Evolutionary conservation across 2,888 invertebrate species (phyloP).

Genomic region (Metalampra italica): DNA sequence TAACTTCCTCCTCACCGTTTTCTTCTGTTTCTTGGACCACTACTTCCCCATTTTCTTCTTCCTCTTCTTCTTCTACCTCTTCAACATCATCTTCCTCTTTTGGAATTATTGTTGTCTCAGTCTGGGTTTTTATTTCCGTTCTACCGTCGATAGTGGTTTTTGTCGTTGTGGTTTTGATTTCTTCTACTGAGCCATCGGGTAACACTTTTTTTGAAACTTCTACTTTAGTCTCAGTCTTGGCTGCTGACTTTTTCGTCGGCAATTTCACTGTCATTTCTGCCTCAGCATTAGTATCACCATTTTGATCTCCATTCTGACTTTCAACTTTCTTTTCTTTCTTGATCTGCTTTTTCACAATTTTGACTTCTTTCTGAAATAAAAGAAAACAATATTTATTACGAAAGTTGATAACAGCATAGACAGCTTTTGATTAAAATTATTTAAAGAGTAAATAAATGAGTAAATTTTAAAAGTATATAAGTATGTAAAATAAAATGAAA

Average conservation of each 20-base stretch:
- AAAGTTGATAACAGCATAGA: constrained; percentile 13
- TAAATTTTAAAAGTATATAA: not conserved
- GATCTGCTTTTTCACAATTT: constrained; percentile 52
- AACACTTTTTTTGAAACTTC: constrained; percentile 58
- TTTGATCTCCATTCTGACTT: constrained; percentile 51
- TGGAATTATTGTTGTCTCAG: constrained; percentile 60
- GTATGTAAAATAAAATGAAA: constrained; percentile 9
- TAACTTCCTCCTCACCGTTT: constrained; percentile 18
- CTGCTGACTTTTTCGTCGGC: constrained; percentile 58
- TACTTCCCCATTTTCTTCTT: constrained; percentile 26
- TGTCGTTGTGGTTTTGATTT: constrained; percentile 65
- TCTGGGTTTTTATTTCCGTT: constrained; percentile 64
- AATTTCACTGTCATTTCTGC: constrained; percentile 58
- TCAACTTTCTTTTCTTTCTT: constrained; percentile 47
- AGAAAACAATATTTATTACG: constrained; percentile 13
- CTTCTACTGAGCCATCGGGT: constrained; percentile 62
- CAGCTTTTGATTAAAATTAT: not conserved
- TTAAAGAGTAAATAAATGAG: constrained; percentile 9
- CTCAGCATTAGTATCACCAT: constrained; percentile 50
- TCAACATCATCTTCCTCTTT: constrained; percentile 55
- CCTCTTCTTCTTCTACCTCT: constrained; percentile 41
- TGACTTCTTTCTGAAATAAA: constrained; percentile 62
- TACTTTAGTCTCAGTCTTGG: constrained; percentile 67
- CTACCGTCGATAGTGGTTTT: constrained; percentile 66
- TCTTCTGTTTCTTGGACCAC: constrained; percentile 28